Percentiles rank a stretch among this genome's conserved stretches.
phyloP scores from a whole-genome alignment of 2,888 invertebrate genomes.

The Willowsia nigromaculata region DNA sequence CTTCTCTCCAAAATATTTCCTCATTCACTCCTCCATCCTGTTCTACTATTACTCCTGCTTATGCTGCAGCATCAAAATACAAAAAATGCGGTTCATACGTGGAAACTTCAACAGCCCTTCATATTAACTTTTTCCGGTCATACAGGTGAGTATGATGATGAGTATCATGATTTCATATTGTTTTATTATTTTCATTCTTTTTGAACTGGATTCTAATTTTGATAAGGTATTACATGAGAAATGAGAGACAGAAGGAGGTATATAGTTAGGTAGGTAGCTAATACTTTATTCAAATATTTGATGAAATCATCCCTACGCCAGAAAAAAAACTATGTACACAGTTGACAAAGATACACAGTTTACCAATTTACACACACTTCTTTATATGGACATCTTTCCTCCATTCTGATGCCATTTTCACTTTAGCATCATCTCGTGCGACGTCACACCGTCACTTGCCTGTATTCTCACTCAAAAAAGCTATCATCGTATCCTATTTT shows the following conservation, averaged over 20 bases:
- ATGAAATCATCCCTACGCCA: not conserved
- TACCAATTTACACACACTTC: not conserved
- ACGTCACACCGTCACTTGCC: not conserved
- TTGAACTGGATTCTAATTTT: not conserved
- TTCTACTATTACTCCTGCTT: too few species aligned
- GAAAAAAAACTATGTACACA: not conserved
- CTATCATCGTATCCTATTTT: not conserved
- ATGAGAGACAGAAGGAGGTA: not conserved
- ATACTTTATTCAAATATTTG: constrained; percentile 25
- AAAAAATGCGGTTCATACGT: too few species aligned
- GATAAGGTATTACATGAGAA: not conserved
- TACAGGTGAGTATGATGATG: not conserved
- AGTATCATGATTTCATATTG: not conserved
- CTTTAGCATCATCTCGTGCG: not conserved
- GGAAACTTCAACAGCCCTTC: too few species aligned
- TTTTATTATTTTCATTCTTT: not conserved
- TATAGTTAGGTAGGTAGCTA: not conserved
- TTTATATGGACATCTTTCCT: not conserved
- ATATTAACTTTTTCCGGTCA: too few species aligned
- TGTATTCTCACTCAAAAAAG: not conserved
- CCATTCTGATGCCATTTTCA: not conserved
- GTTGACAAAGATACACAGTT: not conserved
- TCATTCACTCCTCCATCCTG: too few species aligned
- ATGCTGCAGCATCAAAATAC: too few species aligned
- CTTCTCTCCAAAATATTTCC: too few species aligned